Evolutionary conservation across 2,113 vertebrate genomes (phyloP).

Genomic region (Bufo bufo): DNA sequence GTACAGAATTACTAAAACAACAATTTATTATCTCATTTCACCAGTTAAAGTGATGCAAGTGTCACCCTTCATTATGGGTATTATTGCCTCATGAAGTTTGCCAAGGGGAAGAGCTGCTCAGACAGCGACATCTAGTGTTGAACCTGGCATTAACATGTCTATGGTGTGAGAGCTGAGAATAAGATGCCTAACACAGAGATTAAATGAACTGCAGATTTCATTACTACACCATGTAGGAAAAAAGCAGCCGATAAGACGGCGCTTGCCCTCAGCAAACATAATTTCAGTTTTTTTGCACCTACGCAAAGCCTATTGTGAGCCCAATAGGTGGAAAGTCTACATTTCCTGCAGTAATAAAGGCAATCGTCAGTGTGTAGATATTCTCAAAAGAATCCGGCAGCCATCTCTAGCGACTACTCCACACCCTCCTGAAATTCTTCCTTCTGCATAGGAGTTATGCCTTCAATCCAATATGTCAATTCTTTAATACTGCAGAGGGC

Average conservation of each 20-base stretch:
- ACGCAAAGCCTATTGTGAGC: conserved; percentile 25
- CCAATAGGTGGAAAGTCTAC: conserved; percentile 37
- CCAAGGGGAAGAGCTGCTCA: conserved; percentile 14
- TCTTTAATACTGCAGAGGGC: conserved; percentile 53
- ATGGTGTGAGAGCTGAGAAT: neutral
- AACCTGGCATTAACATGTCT: conserved; percentile 4
- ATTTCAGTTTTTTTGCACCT: conserved; percentile 24
- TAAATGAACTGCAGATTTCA: conserved; percentile 14
- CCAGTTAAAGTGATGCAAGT: neutral
- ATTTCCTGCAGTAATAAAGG: conserved; percentile 44
- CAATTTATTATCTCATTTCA: conserved; percentile 13
- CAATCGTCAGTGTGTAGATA: conserved; percentile 24
- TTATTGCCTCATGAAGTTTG: conserved; percentile 4
- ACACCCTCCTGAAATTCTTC: conserved; percentile 35
- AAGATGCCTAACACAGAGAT: neutral
- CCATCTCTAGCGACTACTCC: conserved; percentile 23
- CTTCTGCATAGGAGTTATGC: conserved; percentile 42
- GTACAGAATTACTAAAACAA: neutral
- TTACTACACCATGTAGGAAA: neutral
- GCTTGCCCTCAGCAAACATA: conserved; percentile 14
- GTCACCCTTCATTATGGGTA: conserved; percentile 40
- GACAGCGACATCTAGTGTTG: conserved; percentile 48
- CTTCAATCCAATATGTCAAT: conserved; percentile 55
- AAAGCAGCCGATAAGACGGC: conserved; percentile 13
- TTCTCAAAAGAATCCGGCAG: conserved; percentile 36